A percentile compares a stretch with the other conserved stretches of the same genome.
phyloP scores from a whole-genome alignment of 2,888 invertebrate genomes.

The Petrophora chlorosata region DNA sequence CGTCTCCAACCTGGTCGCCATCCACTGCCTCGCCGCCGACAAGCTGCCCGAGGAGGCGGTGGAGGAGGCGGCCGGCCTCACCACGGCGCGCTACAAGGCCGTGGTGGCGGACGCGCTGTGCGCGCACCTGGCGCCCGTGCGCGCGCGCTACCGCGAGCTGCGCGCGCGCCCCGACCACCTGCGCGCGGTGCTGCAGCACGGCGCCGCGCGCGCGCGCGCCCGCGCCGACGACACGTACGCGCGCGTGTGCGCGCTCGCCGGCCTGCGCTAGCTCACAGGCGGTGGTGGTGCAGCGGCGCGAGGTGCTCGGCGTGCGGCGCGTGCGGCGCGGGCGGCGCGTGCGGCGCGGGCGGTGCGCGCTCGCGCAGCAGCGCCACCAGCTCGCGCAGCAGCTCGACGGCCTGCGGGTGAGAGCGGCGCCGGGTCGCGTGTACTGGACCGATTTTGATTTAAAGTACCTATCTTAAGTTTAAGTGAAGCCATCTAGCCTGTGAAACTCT shows the following conservation, averaged over 20 bases:
- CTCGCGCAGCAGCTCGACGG: conserved; percentile 61
- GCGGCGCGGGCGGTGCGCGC: conserved; percentile 43
- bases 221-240: too few relatives aligned
- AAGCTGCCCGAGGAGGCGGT: conserved; percentile 87
- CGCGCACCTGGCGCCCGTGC: conserved; percentile 75
- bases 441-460: not conserved
- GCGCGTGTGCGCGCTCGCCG: conserved; percentile 83
- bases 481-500: too few relatives aligned
- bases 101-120: conserved; percentile 71
- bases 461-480: too few relatives aligned
- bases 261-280: conserved; percentile 17
- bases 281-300: conserved; percentile 32
- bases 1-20: conserved; percentile 96
- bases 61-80: conserved; percentile 84
- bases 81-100: conserved; percentile 88
- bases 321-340: conserved; percentile 52
- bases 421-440: not conserved
- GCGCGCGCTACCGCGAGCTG: conserved; percentile 46
- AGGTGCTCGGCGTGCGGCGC: conserved; percentile 35
- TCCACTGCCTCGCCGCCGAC: conserved; percentile 86
- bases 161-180: conserved; percentile 85
- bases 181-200: conserved; percentile 85
- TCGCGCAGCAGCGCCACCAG: conserved; percentile 80
- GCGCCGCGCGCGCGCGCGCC: conserved; percentile 85
- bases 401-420: conserved; percentile 30